phyloP scores from a whole-genome alignment of 2,888 invertebrate species.

The Panopea generosa region DNA sequence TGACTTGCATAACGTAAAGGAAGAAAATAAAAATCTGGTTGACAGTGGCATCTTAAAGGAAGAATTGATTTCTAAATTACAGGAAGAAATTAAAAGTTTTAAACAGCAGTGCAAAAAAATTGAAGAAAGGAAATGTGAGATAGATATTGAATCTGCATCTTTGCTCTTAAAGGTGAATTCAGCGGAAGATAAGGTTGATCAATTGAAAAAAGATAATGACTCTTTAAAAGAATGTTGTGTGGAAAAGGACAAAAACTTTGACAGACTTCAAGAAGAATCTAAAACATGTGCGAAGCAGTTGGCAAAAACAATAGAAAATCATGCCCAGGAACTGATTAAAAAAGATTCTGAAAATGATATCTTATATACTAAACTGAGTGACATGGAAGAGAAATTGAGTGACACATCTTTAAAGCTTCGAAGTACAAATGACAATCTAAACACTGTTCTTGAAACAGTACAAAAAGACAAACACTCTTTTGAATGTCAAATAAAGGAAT shows the following conservation, averaged over 20 bases:
- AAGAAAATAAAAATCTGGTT: conserved; percentile 24
- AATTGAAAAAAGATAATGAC: no score
- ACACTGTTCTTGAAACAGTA: conserved; percentile 22
- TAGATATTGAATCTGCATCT: no score
- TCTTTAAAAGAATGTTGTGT: no score
- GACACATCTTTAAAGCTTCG: neutral
- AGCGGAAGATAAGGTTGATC: no score
- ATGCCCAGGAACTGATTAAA: neutral
- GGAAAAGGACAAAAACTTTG: neutral
- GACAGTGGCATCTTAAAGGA: conserved; percentile 36
- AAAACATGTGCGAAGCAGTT: neutral
- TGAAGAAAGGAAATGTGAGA: no score
- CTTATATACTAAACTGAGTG: no score
- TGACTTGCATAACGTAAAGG: conserved; percentile 33
- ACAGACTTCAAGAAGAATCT: neutral
- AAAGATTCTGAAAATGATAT: neutral
- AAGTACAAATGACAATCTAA: conserved; percentile 15
- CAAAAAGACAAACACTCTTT: conserved; percentile 19
- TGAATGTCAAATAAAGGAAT: conserved; percentile 25
- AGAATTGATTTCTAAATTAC: conserved; percentile 11
- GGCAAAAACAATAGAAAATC: neutral
- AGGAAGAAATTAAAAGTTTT: conserved; percentile 13
- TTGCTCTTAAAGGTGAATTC: no score
- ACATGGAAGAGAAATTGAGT: neutral
- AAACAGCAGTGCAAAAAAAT: conserved; percentile 1